phyloP scores from a whole-genome alignment of 2,888 invertebrate genomes.

The Drosophila phalerata region DNA sequence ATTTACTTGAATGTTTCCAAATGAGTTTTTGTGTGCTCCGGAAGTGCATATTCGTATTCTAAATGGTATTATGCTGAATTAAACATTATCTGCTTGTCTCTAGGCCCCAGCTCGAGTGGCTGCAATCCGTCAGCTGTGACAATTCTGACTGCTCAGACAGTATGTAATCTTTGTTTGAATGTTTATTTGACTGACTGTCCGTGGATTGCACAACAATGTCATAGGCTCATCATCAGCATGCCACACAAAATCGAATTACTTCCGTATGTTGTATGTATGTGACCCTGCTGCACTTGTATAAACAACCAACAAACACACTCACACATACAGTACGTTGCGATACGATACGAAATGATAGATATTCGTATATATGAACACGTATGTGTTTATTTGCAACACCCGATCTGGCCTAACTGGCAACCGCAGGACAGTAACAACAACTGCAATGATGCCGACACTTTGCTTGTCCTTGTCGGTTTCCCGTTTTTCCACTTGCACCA shows the following conservation, averaged over 20 bases:
- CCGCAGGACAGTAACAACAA: slow-evolving; percentile 58
- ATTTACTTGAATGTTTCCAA: slow-evolving; percentile 31
- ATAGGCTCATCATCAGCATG: slow-evolving; percentile 62
- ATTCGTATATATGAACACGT: slow-evolving; percentile 12
- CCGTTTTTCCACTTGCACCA: slow-evolving; percentile 56
- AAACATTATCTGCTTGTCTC: slow-evolving; percentile 37
- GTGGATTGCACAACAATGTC: slow-evolving; percentile 59
- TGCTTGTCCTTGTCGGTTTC: slow-evolving; percentile 61
- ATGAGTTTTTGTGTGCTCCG: slow-evolving; percentile 45
- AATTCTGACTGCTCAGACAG: slow-evolving; percentile 43
- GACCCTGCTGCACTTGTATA: slow-evolving; percentile 27
- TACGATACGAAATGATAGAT: neutral
- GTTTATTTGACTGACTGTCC: slow-evolving; percentile 48
- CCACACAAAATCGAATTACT: slow-evolving; percentile 77
- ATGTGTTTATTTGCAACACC: slow-evolving; percentile 35
- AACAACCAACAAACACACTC: slow-evolving; percentile 4
- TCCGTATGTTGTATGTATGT: slow-evolving; percentile 72
- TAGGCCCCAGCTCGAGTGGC: neutral
- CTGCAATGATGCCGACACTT: slow-evolving; percentile 57
- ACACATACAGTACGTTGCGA: neutral
- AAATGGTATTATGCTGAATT: slow-evolving; percentile 56
- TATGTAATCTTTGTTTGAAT: slow-evolving; percentile 41
- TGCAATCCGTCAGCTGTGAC: slow-evolving; percentile 51
- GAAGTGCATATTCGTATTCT: slow-evolving; percentile 46
- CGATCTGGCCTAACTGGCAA: slow-evolving; percentile 43